Base-by-base conservation (phyloP, 2,113 vertebrate genomes). In the Cololabis saira region DNA sequence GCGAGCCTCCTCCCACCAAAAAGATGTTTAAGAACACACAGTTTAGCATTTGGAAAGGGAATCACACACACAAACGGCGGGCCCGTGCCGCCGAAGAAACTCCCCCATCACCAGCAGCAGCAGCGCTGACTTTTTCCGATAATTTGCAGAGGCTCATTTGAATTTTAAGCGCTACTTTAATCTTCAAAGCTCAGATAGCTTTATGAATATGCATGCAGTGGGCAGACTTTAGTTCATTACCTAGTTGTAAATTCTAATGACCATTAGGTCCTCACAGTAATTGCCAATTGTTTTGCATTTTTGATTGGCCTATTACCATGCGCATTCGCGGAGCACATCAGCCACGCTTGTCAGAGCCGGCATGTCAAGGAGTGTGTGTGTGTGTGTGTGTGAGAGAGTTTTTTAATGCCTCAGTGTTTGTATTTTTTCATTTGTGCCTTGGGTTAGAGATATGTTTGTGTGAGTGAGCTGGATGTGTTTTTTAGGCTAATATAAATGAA, bases 121-220 rank as follows among this genome's bases (percentile, higher is more conserved):
- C 94, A 93, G 43, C 62, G 13, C 96, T 94, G 95, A 97, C 96
- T 97, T 96, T 96, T 97, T 93, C 95, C 94, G 94, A 98, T 98
- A 97, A 98, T 97, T 98, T 98, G 94, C 95, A 95, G 94, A 95
- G 96, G 94, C 97, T 99, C 96, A 99, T 99, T 99, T 99, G 96
- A 99, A 99, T 99, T 98, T 99, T 97, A 98, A 99, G 96, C 96
- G 96, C 96, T 98, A 96, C 96, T 99, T 98, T 99, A 99, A 99
- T 99, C 97, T 99, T 97, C 97, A 98, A 98, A 98, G 96, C 96
- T 94, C 95, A 96, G 96, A 97, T 95, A 95, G 96, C 96, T 96
- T 97, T 97, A 98, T 99, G 98, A 98, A 99, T 99, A 99, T 99
- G 95, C 96, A 99, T 99, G 95, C 94, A 94, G 95, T 97, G 97